Evolutionary conservation across 37 sponge, comb jelly and placozoan genomes (phyloP).

Genomic region (Crambe crambe): DNA sequence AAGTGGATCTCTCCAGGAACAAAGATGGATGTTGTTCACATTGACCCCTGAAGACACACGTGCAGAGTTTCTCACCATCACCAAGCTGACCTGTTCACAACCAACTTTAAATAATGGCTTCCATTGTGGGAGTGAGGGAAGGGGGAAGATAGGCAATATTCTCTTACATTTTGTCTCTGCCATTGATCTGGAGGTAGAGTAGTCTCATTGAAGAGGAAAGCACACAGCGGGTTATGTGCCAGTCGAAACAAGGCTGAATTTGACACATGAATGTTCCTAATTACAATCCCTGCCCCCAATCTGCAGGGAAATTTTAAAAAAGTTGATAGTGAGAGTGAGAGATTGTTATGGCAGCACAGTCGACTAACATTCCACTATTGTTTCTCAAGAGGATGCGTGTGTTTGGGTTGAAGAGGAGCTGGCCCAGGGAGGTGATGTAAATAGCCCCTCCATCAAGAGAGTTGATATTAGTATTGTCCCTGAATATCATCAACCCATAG

Average conservation of each 20-base stretch:
- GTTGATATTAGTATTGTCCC: constrained; percentile 2
- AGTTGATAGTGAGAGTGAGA: too few species aligned
- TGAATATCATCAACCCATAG: constrained; percentile 12
- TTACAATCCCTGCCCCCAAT: constrained; percentile 63
- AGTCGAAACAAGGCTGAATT: constrained; percentile 22
- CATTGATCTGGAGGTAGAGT: constrained; percentile 41
- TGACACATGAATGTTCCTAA: neutral
- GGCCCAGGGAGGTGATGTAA: constrained; percentile 46
- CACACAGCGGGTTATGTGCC: constrained; percentile 66
- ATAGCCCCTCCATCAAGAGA: constrained; percentile 28
- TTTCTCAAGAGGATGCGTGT: constrained; percentile 6
- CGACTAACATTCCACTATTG: constrained; percentile 53
- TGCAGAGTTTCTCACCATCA: constrained; percentile 25
- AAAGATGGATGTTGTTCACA: constrained; percentile 21
- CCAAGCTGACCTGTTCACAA: constrained; percentile 45
- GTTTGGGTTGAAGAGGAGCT: constrained; percentile 3
- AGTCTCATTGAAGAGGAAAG: constrained; percentile 31
- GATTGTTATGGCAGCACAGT: too few species aligned
- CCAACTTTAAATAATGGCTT: too few species aligned
- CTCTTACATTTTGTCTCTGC: constrained; percentile 31
- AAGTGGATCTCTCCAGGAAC: constrained; percentile 27
- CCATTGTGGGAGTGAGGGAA: too few species aligned
- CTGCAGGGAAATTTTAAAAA: constrained; percentile 7
- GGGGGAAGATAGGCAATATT: too few species aligned
- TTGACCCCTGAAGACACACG: constrained; percentile 40